These are phyloP conservation scores for Psittacara wagleri DNA, from an alignment of 2,113 vertebrate species.

Conservation along the genomic window DNA sequence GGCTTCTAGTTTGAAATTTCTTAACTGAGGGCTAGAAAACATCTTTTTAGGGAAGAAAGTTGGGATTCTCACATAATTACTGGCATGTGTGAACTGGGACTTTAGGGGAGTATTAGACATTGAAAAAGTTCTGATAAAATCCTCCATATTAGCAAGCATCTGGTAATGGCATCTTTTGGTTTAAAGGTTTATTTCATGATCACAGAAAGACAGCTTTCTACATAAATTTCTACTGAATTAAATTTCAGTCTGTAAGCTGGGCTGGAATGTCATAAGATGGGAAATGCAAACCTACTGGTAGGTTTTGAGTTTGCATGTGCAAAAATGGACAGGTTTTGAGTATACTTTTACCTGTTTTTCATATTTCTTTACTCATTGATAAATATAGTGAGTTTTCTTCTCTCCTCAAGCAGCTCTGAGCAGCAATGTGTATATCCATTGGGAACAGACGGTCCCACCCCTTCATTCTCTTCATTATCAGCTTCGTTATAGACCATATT, in stretches of 20 bases:
- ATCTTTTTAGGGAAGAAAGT: not conserved
- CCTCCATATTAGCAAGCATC: not conserved
- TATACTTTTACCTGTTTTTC: not conserved
- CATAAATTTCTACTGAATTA: not conserved
- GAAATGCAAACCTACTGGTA: not conserved
- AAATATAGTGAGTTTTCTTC: not conserved
- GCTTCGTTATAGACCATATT: not conserved
- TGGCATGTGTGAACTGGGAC: not conserved
- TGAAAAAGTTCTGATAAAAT: not conserved
- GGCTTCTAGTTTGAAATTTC: not conserved
- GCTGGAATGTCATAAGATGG: not conserved
- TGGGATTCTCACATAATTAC: not conserved
- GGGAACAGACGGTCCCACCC: not conserved
- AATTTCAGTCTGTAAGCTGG: not conserved
- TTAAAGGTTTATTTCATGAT: not conserved
- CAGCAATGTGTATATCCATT: rapidly evolving
- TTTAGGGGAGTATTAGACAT: not conserved
- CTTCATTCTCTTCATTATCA: not conserved
- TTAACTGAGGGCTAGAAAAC: not conserved
- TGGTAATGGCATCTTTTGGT: not conserved
- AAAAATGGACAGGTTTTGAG: not conserved
- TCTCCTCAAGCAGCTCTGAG: not conserved
- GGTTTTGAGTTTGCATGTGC: not conserved
- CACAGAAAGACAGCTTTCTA: not conserved
- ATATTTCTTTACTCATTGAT: not conserved